phyloP scores from a whole-genome alignment of 2,888 invertebrate species.

The Ormyrus rosae region DNA sequence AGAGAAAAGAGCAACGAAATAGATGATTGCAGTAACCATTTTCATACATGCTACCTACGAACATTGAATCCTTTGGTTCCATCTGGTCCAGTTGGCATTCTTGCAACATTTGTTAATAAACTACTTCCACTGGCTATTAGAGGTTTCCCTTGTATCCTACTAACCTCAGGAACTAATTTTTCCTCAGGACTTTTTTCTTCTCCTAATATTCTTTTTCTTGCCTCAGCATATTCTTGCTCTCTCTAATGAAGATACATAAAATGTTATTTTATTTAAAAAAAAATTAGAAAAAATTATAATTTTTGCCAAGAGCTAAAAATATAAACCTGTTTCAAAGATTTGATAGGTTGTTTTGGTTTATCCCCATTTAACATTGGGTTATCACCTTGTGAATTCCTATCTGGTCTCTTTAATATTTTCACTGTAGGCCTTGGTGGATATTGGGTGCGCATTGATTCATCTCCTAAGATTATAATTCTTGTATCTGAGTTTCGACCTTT shows the following conservation, averaged over 20 bases:
- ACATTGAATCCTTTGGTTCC: constrained; percentile 84
- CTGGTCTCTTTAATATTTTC: constrained; percentile 87
- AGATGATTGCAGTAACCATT: constrained; percentile 62
- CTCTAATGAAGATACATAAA: constrained; percentile 77
- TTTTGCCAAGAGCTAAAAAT: too few species aligned
- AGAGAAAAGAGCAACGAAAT: constrained; percentile 69
- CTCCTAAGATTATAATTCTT: constrained; percentile 85
- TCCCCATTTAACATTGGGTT: constrained; percentile 81
- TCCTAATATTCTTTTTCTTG: constrained; percentile 92
- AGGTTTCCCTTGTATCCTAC: constrained; percentile 73
- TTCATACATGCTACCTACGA: constrained; percentile 80
- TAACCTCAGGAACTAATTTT: constrained; percentile 68
- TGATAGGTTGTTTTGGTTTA: constrained; percentile 86
- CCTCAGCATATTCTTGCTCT: constrained; percentile 95
- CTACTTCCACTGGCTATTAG: constrained; percentile 56
- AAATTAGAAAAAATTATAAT: background rate
- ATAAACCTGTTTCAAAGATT: constrained; percentile 83
- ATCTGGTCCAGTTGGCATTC: constrained; percentile 88
- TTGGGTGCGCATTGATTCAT: constrained; percentile 87
- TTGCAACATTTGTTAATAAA: constrained; percentile 77
- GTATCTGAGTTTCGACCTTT: constrained; percentile 68
- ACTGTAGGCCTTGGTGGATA: constrained; percentile 89
- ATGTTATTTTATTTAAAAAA: constrained; percentile 15
- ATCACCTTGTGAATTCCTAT: constrained; percentile 76
- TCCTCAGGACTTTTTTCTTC: constrained; percentile 89